Evolutionary conservation across 2,888 invertebrate genomes (phyloP).

Genomic region (Coremacera marginata): DNA sequence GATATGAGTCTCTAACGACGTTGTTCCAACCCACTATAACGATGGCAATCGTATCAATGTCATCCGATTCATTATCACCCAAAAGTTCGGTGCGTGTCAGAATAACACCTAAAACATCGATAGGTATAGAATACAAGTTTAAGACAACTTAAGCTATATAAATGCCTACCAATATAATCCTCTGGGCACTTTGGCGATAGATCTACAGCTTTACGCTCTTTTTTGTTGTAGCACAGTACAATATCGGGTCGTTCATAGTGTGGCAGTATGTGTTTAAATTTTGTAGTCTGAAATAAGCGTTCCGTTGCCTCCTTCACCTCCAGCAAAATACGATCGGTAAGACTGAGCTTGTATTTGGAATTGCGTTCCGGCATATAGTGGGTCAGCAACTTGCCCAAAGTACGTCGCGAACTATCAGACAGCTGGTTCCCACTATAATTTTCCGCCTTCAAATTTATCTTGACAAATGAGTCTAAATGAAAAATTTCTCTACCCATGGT

Average conservation of each 20-base stretch:
- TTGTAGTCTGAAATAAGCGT: conserved; percentile 70
- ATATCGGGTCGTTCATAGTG: conserved; percentile 78
- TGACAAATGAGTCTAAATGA: conserved; percentile 73
- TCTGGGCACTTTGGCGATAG: conserved; percentile 70
- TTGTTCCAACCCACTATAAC: conserved; percentile 76
- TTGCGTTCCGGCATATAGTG: conserved; percentile 73
- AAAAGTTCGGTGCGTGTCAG: conserved; percentile 59
- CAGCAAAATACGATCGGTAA: conserved; percentile 73
- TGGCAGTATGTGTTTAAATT: conserved; percentile 75
- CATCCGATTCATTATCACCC: conserved; percentile 47
- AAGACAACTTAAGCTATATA: background rate
- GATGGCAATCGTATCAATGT: conserved; percentile 72
- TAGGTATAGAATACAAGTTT: background rate
- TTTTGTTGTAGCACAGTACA: conserved; percentile 73
- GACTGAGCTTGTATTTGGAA: conserved; percentile 71
- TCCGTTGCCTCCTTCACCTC: conserved; percentile 72
- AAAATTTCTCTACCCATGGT: conserved; percentile 74
- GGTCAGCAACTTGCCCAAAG: conserved; percentile 74
- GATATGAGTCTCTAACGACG: conserved; percentile 70
- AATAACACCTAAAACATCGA: conserved; percentile 48
- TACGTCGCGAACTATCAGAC: conserved; percentile 68
- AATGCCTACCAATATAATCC: conserved; percentile 70
- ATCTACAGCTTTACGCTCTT: conserved; percentile 70
- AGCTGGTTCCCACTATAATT: conserved; percentile 73
- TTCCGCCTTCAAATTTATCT: conserved; percentile 57